Conservation (phyloP, 2,113 vertebrate genomes). For the Callopanchax toddi region DNA sequence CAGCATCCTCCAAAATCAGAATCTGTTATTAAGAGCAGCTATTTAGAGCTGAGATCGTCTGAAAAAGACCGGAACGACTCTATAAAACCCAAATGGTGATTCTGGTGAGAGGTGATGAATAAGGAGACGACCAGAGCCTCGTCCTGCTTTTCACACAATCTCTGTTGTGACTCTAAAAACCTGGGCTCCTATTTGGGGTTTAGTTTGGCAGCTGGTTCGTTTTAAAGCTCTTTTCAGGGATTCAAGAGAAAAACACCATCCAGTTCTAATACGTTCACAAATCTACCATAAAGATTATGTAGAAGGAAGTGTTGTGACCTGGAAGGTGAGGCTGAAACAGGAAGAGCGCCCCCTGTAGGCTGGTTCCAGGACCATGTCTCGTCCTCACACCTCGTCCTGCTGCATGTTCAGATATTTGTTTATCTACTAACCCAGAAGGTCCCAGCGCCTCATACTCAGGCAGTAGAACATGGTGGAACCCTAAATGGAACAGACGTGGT, state of each 20-base stretch:
- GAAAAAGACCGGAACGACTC: slow-evolving; percentile 1
- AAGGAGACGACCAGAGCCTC: neutral
- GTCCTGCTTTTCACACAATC: slow-evolving; percentile 1
- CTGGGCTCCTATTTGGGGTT: neutral
- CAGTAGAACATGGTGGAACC: no score
- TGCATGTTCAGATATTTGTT: no score
- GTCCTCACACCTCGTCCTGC: no score
- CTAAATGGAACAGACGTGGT: no score
- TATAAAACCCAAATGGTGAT: neutral
- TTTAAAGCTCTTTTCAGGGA: neutral
- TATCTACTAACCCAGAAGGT: no score
- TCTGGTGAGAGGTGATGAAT: neutral
- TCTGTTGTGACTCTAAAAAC: slow-evolving; percentile 2
- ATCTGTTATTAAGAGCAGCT: no score
- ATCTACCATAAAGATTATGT: neutral
- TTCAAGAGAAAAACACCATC: neutral
- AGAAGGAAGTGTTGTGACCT: no score
- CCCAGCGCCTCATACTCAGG: no score
- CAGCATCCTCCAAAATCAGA: neutral
- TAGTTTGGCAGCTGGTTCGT: slow-evolving; percentile 4
- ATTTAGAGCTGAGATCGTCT: slow-evolving; percentile 1
- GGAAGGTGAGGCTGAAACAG: no score
- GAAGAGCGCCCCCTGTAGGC: no score
- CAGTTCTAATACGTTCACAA: neutral
- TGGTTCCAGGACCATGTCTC: no score